A percentile compares a stretch with the other conserved stretches of the same genome.
Conservation (phyloP, 2,113 vertebrate genomes). For the Symphodus melops region DNA sequence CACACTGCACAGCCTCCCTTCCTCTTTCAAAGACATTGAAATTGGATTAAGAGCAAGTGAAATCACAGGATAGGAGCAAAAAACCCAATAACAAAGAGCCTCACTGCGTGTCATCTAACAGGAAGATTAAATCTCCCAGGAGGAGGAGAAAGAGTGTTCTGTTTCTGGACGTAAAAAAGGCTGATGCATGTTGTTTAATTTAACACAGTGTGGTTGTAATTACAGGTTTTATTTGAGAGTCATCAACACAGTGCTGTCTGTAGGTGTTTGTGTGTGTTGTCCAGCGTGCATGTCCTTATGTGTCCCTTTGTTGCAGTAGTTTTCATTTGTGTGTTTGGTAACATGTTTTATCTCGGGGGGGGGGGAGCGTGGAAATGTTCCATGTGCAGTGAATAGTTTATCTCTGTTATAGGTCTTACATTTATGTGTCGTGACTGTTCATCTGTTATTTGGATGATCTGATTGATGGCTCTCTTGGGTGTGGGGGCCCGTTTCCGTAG, state of each 20-base stretch:
- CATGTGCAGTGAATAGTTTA: conserved; percentile 52
- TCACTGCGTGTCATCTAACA: conserved; percentile 57
- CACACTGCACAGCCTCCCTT: conserved; percentile 25
- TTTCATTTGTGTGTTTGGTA: conserved; percentile 29
- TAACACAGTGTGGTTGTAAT: conserved; percentile 48
- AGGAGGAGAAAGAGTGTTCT: conserved; percentile 43
- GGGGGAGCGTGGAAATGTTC: conserved; percentile 52
- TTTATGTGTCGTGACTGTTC: conserved; percentile 60
- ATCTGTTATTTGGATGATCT: conserved; percentile 69
- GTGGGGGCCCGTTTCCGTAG: conserved; percentile 22
- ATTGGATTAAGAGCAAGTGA: conserved; percentile 76
- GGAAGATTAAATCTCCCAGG: conserved; percentile 70
- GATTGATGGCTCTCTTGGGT: conserved; percentile 65
- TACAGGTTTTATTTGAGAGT: conserved; percentile 32
- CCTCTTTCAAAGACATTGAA: conserved; percentile 50
- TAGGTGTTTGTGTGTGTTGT: background rate
- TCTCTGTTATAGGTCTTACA: conserved; percentile 43
- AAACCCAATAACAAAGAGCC: conserved; percentile 49
- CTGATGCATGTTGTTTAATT: conserved; percentile 40
- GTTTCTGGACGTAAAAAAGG: conserved; percentile 41
- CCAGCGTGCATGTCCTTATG: background rate
- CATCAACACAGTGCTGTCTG: conserved; percentile 26
- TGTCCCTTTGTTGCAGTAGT: conserved; percentile 27
- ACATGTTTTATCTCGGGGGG: conserved; percentile 33
- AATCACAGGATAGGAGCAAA: conserved; percentile 75